Conservation (phyloP, 1,140 invertebrate species). For the Tribolium madens region DNA sequence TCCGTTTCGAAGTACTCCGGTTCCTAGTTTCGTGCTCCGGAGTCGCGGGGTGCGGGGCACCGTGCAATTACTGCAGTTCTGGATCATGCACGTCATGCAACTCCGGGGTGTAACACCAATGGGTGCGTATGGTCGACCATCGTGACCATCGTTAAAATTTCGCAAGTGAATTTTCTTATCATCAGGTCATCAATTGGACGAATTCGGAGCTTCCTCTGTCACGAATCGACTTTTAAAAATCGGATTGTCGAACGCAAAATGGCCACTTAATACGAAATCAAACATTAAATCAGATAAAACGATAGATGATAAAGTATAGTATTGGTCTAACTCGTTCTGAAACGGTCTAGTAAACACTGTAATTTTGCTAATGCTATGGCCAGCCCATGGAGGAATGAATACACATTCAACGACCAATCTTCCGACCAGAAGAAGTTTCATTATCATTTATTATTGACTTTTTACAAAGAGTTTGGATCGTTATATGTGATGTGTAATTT, state of each 20-base stretch:
- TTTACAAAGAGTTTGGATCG: neutral
- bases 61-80: slow-evolving; percentile 38
- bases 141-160: slow-evolving; percentile 13
- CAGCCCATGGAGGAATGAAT: slow-evolving; percentile 27
- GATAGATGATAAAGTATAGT: slow-evolving; percentile 37
- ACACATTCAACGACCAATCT: slow-evolving; percentile 20
- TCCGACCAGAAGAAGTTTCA: slow-evolving; percentile 5
- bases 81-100: slow-evolving; percentile 46
- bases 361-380: slow-evolving; percentile 42
- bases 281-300: slow-evolving; percentile 38
- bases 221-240: slow-evolving; percentile 16
- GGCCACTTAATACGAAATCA: slow-evolving; percentile 35
- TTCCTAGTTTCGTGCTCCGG: slow-evolving; percentile 19
- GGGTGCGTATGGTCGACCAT: slow-evolving; percentile 29
- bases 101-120: slow-evolving; percentile 45
- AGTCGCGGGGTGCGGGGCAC: slow-evolving; percentile 19
- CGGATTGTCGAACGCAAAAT: slow-evolving; percentile 28
- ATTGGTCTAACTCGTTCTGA: slow-evolving; percentile 40
- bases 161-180: neutral
- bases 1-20: neutral
- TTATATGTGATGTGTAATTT: slow-evolving; percentile 3
- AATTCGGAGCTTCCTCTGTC: slow-evolving; percentile 28
- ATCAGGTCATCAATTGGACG: neutral
- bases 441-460: slow-evolving; percentile 8
- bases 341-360: slow-evolving; percentile 44